Percentiles rank a stretch among this genome's conserved stretches.
These are phyloP conservation scores for Nannoperca australis DNA, from an alignment of 2,797 vertebrate species.

Conservation along the genomic window DNA sequence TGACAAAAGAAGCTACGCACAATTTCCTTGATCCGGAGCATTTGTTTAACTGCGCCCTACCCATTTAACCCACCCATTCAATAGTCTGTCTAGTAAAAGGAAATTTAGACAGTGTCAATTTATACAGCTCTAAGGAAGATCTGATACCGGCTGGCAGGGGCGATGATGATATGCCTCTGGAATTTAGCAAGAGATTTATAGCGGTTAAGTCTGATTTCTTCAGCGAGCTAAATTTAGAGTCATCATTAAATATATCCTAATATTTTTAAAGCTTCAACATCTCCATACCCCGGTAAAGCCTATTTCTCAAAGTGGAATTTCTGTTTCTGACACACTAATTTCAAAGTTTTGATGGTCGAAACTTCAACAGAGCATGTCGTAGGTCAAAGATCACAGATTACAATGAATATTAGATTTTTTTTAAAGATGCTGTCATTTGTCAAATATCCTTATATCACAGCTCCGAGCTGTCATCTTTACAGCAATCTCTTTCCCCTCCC, in stretches of 20 bases:
- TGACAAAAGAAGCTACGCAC: constrained; percentile 83
- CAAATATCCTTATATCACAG: constrained; percentile 70
- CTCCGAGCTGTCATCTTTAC: constrained; percentile 72
- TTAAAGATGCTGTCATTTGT: constrained; percentile 76
- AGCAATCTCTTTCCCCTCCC: constrained; percentile 15
- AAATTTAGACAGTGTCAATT: constrained; percentile 84
- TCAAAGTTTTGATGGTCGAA: constrained; percentile 61
- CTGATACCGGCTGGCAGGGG: constrained; percentile 64
- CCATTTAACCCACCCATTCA: constrained; percentile 83
- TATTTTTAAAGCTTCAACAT: constrained; percentile 42
- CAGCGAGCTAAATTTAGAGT: constrained; percentile 53
- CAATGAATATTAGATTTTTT: constrained; percentile 73
- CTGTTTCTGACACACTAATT: constrained; percentile 14
- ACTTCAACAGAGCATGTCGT: no score
- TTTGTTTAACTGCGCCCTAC: constrained; percentile 83
- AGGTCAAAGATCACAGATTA: constrained; percentile 84
- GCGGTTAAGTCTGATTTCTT: constrained; percentile 39
- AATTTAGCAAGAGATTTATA: constrained; percentile 62
- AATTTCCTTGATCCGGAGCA: constrained; percentile 84
- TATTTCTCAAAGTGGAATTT: constrained; percentile 3
- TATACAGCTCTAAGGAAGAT: constrained; percentile 73
- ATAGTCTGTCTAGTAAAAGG: constrained; percentile 76
- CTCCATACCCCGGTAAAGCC: background rate
- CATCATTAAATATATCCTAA: constrained; percentile 53
- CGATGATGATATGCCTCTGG: constrained; percentile 51